A percentile compares a stretch with the other conserved stretches of the same genome.
phyloP scores from a whole-genome alignment of 2,113 vertebrate species.

The Callaeas wilsoni region DNA sequence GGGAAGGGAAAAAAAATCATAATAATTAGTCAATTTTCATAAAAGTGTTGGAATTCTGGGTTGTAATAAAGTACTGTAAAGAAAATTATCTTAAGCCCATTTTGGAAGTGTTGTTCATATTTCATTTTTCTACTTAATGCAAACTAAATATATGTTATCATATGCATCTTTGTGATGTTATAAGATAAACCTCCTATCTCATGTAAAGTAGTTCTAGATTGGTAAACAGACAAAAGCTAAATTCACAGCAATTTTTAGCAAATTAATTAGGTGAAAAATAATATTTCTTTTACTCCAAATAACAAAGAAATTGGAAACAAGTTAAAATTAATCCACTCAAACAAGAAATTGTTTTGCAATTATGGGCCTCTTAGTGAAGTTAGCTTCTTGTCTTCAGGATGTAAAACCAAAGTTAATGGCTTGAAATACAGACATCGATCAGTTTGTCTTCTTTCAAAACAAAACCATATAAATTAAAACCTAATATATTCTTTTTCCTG shows the following conservation, averaged over 20 bases:
- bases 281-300: neutral
- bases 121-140: neutral
- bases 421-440: neutral
- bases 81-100: neutral
- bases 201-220: neutral
- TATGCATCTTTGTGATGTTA: neutral
- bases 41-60: neutral
- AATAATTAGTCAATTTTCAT: neutral
- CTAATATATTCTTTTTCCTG: neutral
- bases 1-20: neutral
- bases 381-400: neutral
- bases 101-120: neutral
- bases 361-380: neutral
- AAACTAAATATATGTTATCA: neutral
- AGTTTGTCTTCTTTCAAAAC: neutral
- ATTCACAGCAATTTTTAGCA: neutral
- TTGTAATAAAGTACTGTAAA: neutral
- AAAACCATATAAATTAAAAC: neutral
- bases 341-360: neutral
- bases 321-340: neutral
- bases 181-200: neutral
- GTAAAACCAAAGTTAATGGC: constrained; percentile 12
- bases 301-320: constrained; percentile 13
- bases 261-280: neutral
- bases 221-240: neutral